Percentiles rank a stretch among this genome's conserved stretches.
Conservation (phyloP, 1,140 invertebrate species). For the Drosophila nigromelanica region DNA sequence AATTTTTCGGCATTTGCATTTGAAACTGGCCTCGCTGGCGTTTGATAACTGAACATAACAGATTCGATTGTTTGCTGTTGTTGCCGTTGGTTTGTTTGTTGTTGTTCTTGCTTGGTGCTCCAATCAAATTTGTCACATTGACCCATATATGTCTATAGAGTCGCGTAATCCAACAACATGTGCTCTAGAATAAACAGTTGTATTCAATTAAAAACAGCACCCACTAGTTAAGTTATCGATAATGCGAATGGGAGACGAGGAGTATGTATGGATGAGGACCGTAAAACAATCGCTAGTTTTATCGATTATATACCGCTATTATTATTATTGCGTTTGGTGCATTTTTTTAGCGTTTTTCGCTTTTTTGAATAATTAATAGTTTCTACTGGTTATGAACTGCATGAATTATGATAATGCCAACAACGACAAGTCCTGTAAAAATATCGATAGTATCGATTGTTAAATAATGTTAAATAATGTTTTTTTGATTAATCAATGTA, state of each 20-base stretch:
- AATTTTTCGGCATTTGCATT: conserved; percentile 46
- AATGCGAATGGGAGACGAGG: neutral
- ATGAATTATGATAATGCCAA: too few species aligned
- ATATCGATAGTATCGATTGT: too few species aligned
- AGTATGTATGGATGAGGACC: too few species aligned
- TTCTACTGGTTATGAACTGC: too few species aligned
- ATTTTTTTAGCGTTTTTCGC: too few species aligned
- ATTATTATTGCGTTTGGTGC: too few species aligned
- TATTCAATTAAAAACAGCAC: conserved; percentile 2
- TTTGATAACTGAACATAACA: conserved; percentile 28
- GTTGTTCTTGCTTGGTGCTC: conserved; percentile 26
- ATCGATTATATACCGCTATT: too few species aligned
- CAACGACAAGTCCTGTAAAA: too few species aligned
- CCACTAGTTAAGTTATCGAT: neutral
- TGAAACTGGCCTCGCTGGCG: conserved; percentile 26
- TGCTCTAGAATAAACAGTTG: conserved; percentile 1
- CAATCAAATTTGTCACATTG: conserved; percentile 47
- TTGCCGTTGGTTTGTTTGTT: neutral
- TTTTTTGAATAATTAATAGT: too few species aligned
- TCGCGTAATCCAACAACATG: neutral
- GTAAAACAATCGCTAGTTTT: too few species aligned
- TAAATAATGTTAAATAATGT: too few species aligned
- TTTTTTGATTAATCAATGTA: too few species aligned
- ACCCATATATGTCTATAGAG: conserved; percentile 36
- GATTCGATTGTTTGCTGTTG: conserved; percentile 2